Base-by-base conservation (phyloP, 2,888 invertebrate species). In the Noctua pronuba region DNA sequence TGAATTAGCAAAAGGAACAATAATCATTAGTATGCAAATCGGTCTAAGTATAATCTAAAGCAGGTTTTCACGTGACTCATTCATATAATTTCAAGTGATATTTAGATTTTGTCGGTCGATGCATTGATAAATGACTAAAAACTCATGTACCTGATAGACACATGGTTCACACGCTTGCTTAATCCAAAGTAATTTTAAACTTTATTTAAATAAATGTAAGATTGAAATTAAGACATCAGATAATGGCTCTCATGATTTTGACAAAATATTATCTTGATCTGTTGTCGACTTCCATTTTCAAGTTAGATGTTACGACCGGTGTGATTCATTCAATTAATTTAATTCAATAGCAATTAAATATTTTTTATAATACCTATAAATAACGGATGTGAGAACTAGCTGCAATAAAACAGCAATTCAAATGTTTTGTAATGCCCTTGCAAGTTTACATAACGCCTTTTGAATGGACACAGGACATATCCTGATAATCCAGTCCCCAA, bases 21-120 rank as follows among this genome's bases (percentile, higher is more conserved):
- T 41, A 70, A 84, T 82, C 64, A 88, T 88, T 86, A 87, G 82
- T 74, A 88, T 84, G 85, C 79, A 81, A 88, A 89, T 80, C 46
- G 70, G 60, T 70, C 46, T 80, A 70, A 68, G 71, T 76, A 74
- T n/a, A n/a, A n/a, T 70, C 55, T 65, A 69, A 82, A 80, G 77
- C 90, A 64, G 78, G 86, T 87, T 87, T 80, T 75, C 49, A 58
- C 35, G 68, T 89, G 88, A 89, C 58, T 89, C 88, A 86, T 73
- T 89, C 88, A 86, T 73, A 79, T 75, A 69, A 82, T 75, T 75
- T 71, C 79, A 77, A 83, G 75, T 86, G 84, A 88, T 89, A 88
- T 85, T 88, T 83, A 84, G 79, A 88, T 84, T 83, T 88, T 82
- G 87, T 86, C 85, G 86, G 86, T 82, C 79, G 75, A 83, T 88